Evolutionary conservation across 2,888 invertebrate genomes (phyloP), one percentile per base, ranked within the genome.

Genomic region (Cephus nigrinus): DNA sequence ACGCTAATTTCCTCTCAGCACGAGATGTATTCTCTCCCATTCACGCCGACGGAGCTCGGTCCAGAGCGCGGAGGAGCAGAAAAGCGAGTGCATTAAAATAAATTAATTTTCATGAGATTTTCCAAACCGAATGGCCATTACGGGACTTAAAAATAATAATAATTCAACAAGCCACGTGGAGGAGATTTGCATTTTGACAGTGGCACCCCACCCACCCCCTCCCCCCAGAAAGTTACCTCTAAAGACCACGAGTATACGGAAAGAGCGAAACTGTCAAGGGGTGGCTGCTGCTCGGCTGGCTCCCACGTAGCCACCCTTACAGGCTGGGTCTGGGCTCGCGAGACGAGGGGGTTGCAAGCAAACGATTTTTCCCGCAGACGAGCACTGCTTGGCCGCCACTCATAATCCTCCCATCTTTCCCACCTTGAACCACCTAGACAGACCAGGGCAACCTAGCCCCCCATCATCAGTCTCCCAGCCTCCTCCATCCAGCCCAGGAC

Each of bases 21-120:
- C 23, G 23, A 55, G 5, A 81, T 80, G 80, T 79, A 79, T 81
- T 81, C 76, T 80, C 76, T 75, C 73, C 73, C 40, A 3, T 35
- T 71, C 4, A 31, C 68, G 31, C 30, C 23, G n/a, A 85, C 23
- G 23, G 1, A 15, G 23, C 40, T 1, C 4, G 36, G 23, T 40
- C 40, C 40, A 15, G 15, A 40, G 15, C 5, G 4, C 3, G 5
- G 23, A 55, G 9, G 40, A 23, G 23, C 1, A 23, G 4, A 23
- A 23, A 85, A 82, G 85, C 84, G 82, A 83, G 86, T 87, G 86
- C 88, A 88, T 88, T 88, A 88, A 88, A 88, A 88, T 88, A 88
- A 88, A 88, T 88, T 88, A 88, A 88, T 88, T 88, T 88, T 88
- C 88, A 88, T 88, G 88, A 88, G 88, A 87, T 87, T 87, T 88